Evolutionary conservation across 2,797 vertebrate genomes (phyloP).

Genomic region (Luscinia luscinia): DNA sequence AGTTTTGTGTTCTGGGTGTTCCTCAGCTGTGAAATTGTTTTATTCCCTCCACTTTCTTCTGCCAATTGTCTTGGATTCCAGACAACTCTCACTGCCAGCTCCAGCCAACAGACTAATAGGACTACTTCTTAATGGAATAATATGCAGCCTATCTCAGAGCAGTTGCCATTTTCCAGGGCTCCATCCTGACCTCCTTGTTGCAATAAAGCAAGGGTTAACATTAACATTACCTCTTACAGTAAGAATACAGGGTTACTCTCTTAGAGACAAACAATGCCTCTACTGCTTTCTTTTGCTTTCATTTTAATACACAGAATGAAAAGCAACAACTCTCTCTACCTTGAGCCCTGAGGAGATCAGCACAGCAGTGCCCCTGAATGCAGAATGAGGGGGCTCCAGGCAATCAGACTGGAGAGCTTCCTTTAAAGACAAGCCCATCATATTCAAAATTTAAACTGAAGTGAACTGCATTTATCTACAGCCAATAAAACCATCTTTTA

Average conservation of each 20-base stretch:
- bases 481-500: background rate
- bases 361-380: background rate
- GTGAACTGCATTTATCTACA: background rate
- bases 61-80: constrained; percentile 55
- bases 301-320: background rate
- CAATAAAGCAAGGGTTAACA: background rate
- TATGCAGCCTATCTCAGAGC: background rate
- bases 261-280: background rate
- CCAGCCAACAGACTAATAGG: constrained; percentile 30
- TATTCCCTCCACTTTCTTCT: constrained; percentile 9
- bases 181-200: background rate
- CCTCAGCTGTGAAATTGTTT: constrained; percentile 35
- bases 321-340: background rate
- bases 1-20: background rate
- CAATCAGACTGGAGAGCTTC: background rate
- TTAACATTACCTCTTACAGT: background rate
- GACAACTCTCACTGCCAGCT: constrained; percentile 12
- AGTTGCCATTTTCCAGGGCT: background rate
- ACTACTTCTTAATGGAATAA: background rate
- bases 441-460: background rate
- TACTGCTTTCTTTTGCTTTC: background rate
- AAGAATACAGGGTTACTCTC: background rate
- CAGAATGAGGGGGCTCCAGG: background rate
- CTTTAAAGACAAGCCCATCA: background rate
- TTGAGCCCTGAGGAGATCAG: background rate